Evolutionary conservation across 30 jellyfish, hydroid and myxozoan species (phyloP), one percentile per base, ranked within the genome.

Genomic region (Morbakka virulenta): DNA sequence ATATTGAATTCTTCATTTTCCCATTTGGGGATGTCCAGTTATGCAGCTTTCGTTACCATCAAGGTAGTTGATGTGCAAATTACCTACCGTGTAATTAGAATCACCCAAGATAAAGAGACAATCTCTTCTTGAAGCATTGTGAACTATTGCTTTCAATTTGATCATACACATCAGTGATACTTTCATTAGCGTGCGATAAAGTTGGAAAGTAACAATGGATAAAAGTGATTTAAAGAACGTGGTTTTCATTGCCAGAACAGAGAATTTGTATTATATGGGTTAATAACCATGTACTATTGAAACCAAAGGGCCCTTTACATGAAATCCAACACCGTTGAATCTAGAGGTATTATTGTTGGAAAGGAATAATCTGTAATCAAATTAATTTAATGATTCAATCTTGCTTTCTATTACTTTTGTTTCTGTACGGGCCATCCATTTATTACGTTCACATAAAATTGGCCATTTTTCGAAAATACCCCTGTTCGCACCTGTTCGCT

Each of bases 11-110:
- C 32, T 27, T 1, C 2, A 79, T 49, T 1, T 73, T 49, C 0
- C 85, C 85, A 73, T 73, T 79, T 4, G 85, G 85, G 66, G 83
- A 73, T 14, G 80, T 73, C 85, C 85, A 73, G 1, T 79, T 73
- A 22, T 11, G 23, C 2, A 49, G 85, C 32, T 29, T 73, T 20
- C 81, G 25, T 32, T 69, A 13, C 48, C 81, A 0, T 22, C 47
- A 2, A 69, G 81, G 21, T n/a, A 69, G n/a, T 31, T 69, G 12
- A 13, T 21, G 72, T 69, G 81, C 32, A 32, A 61, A 17, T 34
- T 25, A 2, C 81, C 81, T 32, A 69, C 23, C 3, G 27, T 69
- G 47, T 35, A 69, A 48, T 69, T 2, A 35, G 22, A 69, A 36
- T 69, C 67, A 1, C 81, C 81, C 81, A n/a, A n/a, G n/a, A n/a